Base-by-base conservation (phyloP, 1,140 invertebrate species). In the Trachelipus rathkii region DNA sequence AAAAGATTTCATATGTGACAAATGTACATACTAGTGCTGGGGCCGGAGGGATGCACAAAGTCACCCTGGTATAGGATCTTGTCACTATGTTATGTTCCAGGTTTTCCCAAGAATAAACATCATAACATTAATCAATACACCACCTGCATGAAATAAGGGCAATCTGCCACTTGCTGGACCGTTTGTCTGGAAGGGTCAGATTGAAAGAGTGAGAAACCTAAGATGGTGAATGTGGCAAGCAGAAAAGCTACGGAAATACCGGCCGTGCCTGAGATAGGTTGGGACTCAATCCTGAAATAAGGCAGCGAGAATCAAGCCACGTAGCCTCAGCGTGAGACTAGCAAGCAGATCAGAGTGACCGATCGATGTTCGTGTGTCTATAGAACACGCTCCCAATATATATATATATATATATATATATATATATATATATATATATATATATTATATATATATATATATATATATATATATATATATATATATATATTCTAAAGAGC, bases 351-450 rank as follows among this genome's bases (percentile, higher is more conserved):
- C 46, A 50, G 46, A 50, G 46, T 10, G 46, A 50, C 46, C 46
- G 46, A 50, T 50, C 46, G 46, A 50, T 50, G 46, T 50, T 50
- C 46, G 46, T 50, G 46, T 50, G 46, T 50, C 46, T 50, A 50
- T 15, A 50, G 46, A 50, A 50, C 46, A 50, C 46, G 46, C 46
- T 50, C 15, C 46, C 46, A 50, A 50, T n/a, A n/a, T n/a, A n/a
- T n/a, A n/a, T n/a, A n/a, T n/a, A n/a, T n/a, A n/a, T n/a, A n/a
- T n/a, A n/a, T n/a, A n/a, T n/a, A n/a, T n/a, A n/a, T n/a, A n/a
- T n/a, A n/a, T n/a, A n/a, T n/a, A n/a, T n/a, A n/a, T n/a, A n/a
- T n/a, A n/a, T n/a, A n/a, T n/a, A n/a, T n/a, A n/a, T n/a, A n/a
- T n/a, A n/a, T n/a, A n/a, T n/a, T n/a, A n/a, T n/a, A n/a, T n/a